Evolutionary conservation across 2,888 invertebrate genomes (phyloP), one percentile per base, ranked within the genome.

Genomic region (Eupithecia inturbata): DNA sequence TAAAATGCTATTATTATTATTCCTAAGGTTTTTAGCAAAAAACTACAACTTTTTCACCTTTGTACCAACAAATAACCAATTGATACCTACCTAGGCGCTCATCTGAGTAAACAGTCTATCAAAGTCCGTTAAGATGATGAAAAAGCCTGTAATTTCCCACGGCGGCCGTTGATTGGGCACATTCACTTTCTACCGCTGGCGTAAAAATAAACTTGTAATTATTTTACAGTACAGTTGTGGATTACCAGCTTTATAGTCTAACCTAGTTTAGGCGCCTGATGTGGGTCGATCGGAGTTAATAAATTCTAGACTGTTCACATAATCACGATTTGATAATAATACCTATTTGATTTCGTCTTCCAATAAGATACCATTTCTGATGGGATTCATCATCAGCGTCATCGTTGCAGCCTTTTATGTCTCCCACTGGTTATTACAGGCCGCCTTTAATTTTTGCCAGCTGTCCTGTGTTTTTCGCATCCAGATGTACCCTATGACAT

Each of bases 161-260:
- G 79, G 67, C 60, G 22, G 60, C n/a, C 76, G 76, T 67, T 72
- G 75, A 79, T 78, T 71, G 75, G 76, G 33, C 78, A 79, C 80
- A 74, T 80, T 80, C 79, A 76, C 80, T 80, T 77, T 79, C 80
- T 36, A 45, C 31, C 33, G 36, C 36, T 39, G 62, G 64, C 57
- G 62, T 74, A 77, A 74, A 75, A 72, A 74, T 69, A 78, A 67
- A 69, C 70, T 76, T 33, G 53, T 68, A 62, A 64, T 64, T 64
- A 33, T 19, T 63, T 72, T 71, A 72, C 64, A 66, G 53, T 74
- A 71, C 71, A 68, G 70, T 77, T 74, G 71, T 77, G 76, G 77
- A 74, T 76, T 79, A 79, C 74, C 77, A 73, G 72, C 67, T 75
- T 53, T 33, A 22, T 12, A 63, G 31, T 12, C 60, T 72, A 77